These are phyloP conservation scores for Ceuthmochares aereus DNA, from an alignment of 2,113 vertebrate genomes.

Conservation along the genomic window DNA sequence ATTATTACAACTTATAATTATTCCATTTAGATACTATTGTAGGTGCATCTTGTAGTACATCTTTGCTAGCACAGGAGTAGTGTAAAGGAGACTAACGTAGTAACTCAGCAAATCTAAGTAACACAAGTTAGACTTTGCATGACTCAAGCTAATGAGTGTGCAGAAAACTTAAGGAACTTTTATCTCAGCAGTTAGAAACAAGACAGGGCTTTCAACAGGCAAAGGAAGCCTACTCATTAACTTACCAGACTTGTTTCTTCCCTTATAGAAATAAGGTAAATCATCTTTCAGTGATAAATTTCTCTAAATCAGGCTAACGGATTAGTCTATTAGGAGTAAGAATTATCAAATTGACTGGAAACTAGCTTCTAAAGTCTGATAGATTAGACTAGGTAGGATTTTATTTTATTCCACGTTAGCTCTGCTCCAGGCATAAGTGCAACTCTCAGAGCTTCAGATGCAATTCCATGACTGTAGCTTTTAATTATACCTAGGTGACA, in stretches of 20 bases:
- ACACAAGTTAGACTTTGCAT: background rate
- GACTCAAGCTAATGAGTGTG: background rate
- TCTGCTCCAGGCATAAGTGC: background rate
- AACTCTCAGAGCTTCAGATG: background rate
- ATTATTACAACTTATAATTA: background rate
- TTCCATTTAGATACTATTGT: background rate
- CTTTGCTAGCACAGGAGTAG: background rate
- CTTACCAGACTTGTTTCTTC: background rate
- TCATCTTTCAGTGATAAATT: background rate
- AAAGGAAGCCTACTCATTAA: background rate
- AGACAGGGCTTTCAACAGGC: background rate
- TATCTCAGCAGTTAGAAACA: background rate
- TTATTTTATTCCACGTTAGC: background rate
- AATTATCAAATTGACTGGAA: background rate
- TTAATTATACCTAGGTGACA: background rate
- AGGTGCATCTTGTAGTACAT: background rate
- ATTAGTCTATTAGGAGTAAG: background rate
- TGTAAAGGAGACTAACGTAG: background rate
- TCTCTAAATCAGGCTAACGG: background rate
- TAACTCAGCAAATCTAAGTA: background rate
- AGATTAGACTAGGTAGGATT: background rate
- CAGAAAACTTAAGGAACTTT: background rate
- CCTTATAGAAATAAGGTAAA: background rate
- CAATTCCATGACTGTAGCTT: background rate
- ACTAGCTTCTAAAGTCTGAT: background rate